A percentile compares a stretch with the other conserved stretches of the same genome.
These are phyloP conservation scores for Ctenomys sociabilis DNA, from an alignment of 2,113 vertebrate genomes.

Conservation along the genomic window DNA sequence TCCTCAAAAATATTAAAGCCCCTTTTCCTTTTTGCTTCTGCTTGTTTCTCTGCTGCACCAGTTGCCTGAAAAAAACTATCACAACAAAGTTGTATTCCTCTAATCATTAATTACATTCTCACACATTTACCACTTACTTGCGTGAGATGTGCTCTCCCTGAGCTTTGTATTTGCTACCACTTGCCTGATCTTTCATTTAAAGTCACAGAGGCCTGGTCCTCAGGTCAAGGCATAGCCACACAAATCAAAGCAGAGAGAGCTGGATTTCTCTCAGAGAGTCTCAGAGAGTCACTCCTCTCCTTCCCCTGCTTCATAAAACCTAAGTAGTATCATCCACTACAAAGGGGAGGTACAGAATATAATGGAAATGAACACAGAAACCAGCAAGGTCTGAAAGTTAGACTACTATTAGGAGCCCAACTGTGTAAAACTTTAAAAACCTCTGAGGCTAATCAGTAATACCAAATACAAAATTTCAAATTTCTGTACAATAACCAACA, in stretches of 20 bases:
- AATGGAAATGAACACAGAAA: neutral
- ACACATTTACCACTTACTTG: too few relatives aligned
- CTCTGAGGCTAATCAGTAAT: neutral
- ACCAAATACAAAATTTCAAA: neutral
- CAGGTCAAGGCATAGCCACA: neutral
- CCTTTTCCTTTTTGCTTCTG: too few relatives aligned
- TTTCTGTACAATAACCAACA: neutral
- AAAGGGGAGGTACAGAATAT: rapidly evolving
- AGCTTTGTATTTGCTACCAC: neutral
- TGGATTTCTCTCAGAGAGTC: too few relatives aligned
- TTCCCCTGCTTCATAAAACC: rapidly evolving
- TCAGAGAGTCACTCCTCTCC: too few relatives aligned
- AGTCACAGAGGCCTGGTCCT: neutral
- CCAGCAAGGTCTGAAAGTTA: neutral
- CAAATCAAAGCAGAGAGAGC: too few relatives aligned
- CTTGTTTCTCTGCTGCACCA: too few relatives aligned
- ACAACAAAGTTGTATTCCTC: neutral
- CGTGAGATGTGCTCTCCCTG: neutral
- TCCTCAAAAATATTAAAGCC: too few relatives aligned
- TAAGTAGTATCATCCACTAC: neutral
- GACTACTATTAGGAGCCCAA: neutral
- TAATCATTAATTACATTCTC: neutral
- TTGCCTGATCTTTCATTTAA: neutral
- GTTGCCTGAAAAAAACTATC: too few relatives aligned
- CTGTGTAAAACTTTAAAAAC: rapidly evolving